Conservation (phyloP, 2,797 vertebrate species). For the Pteronotus mesoamericanus region DNA sequence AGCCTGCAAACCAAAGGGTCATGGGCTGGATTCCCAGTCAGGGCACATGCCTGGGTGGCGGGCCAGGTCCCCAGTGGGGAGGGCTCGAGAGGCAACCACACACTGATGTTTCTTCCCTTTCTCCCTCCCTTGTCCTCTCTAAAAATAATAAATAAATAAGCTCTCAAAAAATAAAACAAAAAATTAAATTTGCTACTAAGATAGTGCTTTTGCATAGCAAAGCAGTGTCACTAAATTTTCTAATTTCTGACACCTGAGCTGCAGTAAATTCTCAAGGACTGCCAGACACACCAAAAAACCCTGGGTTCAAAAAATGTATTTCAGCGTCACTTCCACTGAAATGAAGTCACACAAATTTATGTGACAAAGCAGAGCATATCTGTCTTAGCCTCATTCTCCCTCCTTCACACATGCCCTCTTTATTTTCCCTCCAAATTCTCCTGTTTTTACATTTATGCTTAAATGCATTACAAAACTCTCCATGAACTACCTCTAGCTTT, state of each 20-base stretch:
- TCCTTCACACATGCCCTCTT: neutral
- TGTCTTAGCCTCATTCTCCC: neutral
- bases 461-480: neutral
- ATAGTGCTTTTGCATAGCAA: neutral
- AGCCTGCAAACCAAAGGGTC: no score
- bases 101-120: no score
- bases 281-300: neutral
- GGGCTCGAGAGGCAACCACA: no score
- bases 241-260: neutral
- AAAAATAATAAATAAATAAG: no score
- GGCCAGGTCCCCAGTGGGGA: no score
- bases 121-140: no score
- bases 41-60: no score
- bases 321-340: neutral
- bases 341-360: neutral
- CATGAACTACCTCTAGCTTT: neutral
- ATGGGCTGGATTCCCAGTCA: no score
- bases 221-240: neutral
- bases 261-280: neutral
- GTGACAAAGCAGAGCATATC: neutral
- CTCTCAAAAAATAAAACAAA: neutral
- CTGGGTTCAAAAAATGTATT: neutral
- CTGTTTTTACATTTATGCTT: neutral
- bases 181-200: conserved; percentile 10
- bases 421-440: neutral